Evolutionary conservation across 2,797 vertebrate genomes (phyloP), one percentile per base, ranked within the genome.

Genomic region (Kryptopterus vitreolus): DNA sequence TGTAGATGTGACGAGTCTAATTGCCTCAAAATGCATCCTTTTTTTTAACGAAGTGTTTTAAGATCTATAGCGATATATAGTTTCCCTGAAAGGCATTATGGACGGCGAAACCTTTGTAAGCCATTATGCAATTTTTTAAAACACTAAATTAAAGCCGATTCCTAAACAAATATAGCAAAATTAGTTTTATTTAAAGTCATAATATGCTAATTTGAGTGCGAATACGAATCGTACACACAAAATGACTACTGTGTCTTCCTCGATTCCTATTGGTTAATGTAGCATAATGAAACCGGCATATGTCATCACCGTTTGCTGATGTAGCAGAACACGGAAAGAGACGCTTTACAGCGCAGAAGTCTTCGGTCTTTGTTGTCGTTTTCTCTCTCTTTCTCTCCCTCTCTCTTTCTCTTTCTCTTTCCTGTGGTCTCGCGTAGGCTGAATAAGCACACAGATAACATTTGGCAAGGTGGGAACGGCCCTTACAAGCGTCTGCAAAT

Each of bases 361-460:
- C 31, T 43, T 78, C 52, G 48, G n/a, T 43, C 55, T 75, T 50
- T 59, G 31, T 82, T 78, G 65, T 66, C 62, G 46, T 57, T 50
- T 65, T 80, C 77, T n/a, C 70, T 75, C 35, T 63, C 52, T 48
- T n/a, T n/a, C n/a, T n/a, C n/a, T n/a, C n/a, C n/a, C n/a, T n/a
- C n/a, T n/a, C 52, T 75, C 15, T 76, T 57, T 79, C 29, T 26
- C 38, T 70, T 48, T 68, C 16, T 20, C 33, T 73, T 72, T 43
- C 73, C 55, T 58, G 66, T 20, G 57, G 71, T 66, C 79, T 83
- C 75, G 84, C 53, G 48, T 38, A 65, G 83, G 62, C 68, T 82
- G 76, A 87, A 84, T 82, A 83, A 87, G 83, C 80, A 86, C 87
- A 88, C 82, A 76, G 81, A 69, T 90, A 91, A 85, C 87, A 86